A percentile compares a stretch with the other conserved stretches of the same genome.
These are phyloP conservation scores for Trichechus manatus DNA, from an alignment of 2,113 vertebrate genomes.

Conservation along the genomic window DNA sequence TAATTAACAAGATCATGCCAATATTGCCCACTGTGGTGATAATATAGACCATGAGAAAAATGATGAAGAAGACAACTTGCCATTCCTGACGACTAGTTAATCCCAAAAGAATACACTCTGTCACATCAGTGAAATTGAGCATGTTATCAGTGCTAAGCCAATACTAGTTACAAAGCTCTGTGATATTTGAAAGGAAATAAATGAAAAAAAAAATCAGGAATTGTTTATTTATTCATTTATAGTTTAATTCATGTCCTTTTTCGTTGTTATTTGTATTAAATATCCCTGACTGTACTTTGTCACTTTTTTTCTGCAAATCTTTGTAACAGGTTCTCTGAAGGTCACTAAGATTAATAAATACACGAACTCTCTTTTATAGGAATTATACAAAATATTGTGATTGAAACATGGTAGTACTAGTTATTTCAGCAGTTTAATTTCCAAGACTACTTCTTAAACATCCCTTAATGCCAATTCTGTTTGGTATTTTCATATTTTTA, in stretches of 20 bases:
- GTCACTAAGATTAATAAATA: background rate
- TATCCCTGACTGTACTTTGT: background rate
- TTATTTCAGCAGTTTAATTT: background rate
- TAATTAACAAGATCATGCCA: constrained; percentile 47
- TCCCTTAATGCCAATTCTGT: background rate
- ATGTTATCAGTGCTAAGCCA: background rate
- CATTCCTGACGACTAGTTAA: background rate
- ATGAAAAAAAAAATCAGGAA: background rate
- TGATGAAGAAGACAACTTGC: constrained; percentile 20
- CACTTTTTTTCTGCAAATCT: background rate
- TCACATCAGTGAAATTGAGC: constrained; percentile 60
- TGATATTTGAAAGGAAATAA: background rate
- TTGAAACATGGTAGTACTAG: background rate
- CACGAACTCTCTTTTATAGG: background rate
- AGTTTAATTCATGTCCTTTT: background rate
- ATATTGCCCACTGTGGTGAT: constrained; percentile 56
- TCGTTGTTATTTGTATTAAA: background rate
- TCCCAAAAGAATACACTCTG: constrained; percentile 68
- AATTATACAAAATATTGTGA: background rate
- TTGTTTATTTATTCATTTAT: background rate
- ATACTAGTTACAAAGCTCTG: background rate
- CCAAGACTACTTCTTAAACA: background rate
- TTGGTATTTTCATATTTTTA: background rate
- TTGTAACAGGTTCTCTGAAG: background rate
- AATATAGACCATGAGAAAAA: constrained; percentile 69